Base-by-base conservation (phyloP, 1,140 invertebrate genomes). In the Leptinotarsa undecemlineata region DNA sequence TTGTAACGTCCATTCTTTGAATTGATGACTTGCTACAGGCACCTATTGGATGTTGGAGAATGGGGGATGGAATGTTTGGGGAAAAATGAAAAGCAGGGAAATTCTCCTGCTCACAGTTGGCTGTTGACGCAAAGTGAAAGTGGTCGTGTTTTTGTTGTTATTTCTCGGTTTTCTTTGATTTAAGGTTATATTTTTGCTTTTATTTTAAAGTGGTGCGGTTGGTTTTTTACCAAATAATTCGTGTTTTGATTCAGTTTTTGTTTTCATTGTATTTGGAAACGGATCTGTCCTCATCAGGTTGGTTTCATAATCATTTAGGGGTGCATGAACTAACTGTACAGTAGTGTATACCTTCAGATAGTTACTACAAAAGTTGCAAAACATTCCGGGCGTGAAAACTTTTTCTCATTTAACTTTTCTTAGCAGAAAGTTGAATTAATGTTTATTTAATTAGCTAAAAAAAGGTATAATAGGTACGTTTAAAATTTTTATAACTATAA, bases 81-180 rank as follows among this genome's bases (percentile, higher is more conserved):
- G 51, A 51, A 71, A 71, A 71, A 47, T 68, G 23, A 42, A 68
- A 60, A 70, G 51, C 68, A 70, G 68, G 47, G 68, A 70, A 72
- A 64, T 72, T 33, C 33, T 21, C 33, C 47, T 64, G 23, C 71
- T 3, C 33, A 61, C 71, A 72, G 71, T 72, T 64, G 71, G 57
- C 26, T 20, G 47, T 72, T 66, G 71, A 48, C 60, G 48, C 21
- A 48, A 42, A 64, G 71, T 20, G 33, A 20, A 42, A 23, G 51
- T 64, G 60, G 60, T 61, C 51, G 60, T 64, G 71, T 72, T 72
- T 72, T 72, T 72, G 71, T 71, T 71, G 57, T 72, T 72, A 72
- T 72, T 42, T 64, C 23, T 72, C 71, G 51, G 51, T 57, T 57
- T 57, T 57, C 51, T 57, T 17, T 57, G 51, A 57, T 57, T 57